Base-by-base conservation (phyloP, 1,140 invertebrate genomes). In the Halotydeus destructor region DNA sequence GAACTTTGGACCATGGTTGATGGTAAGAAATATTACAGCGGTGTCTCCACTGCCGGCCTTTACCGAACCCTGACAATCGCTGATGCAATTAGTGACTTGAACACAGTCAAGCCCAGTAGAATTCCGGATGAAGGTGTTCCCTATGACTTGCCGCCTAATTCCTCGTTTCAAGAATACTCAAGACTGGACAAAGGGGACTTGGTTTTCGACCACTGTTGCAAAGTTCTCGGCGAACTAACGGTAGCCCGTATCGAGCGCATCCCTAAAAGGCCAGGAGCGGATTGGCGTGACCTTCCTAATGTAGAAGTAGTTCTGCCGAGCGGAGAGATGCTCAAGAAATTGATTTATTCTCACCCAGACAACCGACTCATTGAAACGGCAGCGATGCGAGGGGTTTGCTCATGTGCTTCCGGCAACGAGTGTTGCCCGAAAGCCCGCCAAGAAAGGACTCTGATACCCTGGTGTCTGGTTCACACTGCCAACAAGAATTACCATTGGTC, bases 261-360 rank as follows among this genome's bases (percentile, higher is more conserved):
- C 45, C 82, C 82, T 16, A 70, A 69, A 2, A 64, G 62, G 11
- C 69, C 69, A 11, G 80, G 79, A 9, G 74, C 78, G 5, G 81
- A 88, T 56, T 88, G 82, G 82, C 65, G 81, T 42, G 79, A 84
- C 60, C 60, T 88, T 6, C 82, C 82, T 0, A 86, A 86, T 54
- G 70, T 78, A 48, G 66, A 66, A 14, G 65, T 80, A 0, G 59
- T 64, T 32, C 60, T 85, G 6, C 68, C 64, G 8, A 77, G 84
- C 60, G 77, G 77, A 41, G 73, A 65, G 19, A 24, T 44, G n/a
- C 60, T 68, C 2, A 68, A 69, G 41, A 69, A 70, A 61, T 58
- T 79, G 68, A 69, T 64, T 46, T 84, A 82, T 54, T 68, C 65
- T 1, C 68, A 78, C 58, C 57, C 76, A 49, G 74, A 80, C 58